phyloP scores from a whole-genome alignment of 92 coral and sea anemone genomes.

The Phymanthus crucifer region DNA sequence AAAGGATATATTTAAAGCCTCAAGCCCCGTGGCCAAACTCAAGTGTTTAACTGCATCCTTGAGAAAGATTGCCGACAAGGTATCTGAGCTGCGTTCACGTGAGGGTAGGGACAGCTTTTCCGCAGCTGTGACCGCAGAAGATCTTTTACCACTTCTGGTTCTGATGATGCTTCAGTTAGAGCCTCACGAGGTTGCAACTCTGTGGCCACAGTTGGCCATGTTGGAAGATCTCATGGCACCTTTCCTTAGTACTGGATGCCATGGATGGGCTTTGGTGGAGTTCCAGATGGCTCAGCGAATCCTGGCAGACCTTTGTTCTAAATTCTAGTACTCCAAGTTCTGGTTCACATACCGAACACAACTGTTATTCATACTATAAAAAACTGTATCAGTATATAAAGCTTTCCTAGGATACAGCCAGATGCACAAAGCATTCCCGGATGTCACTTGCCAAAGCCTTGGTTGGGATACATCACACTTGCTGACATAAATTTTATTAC shows the following conservation, averaged over 20 bases:
- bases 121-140: constrained; percentile 94
- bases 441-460: too few species aligned
- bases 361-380: neutral
- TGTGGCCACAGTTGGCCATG: constrained; percentile 86
- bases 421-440: too few species aligned
- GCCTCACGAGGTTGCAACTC: constrained; percentile 83
- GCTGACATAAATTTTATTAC: too few species aligned
- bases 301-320: constrained; percentile 71
- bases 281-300: constrained; percentile 87
- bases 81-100: constrained; percentile 76
- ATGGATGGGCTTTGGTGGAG: constrained; percentile 94
- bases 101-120: constrained; percentile 67
- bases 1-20: constrained; percentile 69
- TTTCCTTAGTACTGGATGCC: constrained; percentile 84
- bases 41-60: constrained; percentile 87
- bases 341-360: neutral
- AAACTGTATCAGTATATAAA: too few species aligned
- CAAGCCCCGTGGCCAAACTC: constrained; percentile 79
- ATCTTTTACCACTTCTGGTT: constrained; percentile 83
- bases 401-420: too few species aligned
- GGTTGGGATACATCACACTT: too few species aligned
- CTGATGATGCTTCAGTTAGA: constrained; percentile 96
- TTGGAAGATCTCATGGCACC: constrained; percentile 89
- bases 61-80: constrained; percentile 79
- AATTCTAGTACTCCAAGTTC: constrained; percentile 42